Evolutionary conservation across 1,140 invertebrate species (phyloP).

Genomic region (Diabrotica undecimpunctata): DNA sequence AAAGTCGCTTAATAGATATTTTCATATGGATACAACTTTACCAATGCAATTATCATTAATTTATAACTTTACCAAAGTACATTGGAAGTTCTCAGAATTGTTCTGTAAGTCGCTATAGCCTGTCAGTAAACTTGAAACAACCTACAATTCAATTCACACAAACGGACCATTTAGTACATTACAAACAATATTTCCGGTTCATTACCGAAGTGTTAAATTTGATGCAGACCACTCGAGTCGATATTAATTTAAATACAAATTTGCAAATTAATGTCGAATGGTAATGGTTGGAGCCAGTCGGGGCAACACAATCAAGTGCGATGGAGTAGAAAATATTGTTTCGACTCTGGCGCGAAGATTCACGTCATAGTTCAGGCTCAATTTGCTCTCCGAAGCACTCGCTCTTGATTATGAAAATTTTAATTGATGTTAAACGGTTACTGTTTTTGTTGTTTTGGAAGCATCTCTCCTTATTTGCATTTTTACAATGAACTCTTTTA

Average conservation of each 20-base stretch:
- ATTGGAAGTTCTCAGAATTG: background rate
- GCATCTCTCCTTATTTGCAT: background rate
- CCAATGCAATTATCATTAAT: too few species aligned
- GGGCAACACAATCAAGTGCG: slow-evolving; percentile 24
- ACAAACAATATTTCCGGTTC: slow-evolving; percentile 8
- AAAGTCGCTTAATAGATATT: too few species aligned
- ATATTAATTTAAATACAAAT: slow-evolving; percentile 30
- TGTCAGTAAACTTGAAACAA: background rate
- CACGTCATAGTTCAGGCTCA: slow-evolving; percentile 28
- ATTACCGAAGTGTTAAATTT: slow-evolving; percentile 7
- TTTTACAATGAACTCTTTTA: background rate
- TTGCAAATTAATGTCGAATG: slow-evolving; percentile 30
- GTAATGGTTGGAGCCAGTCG: slow-evolving; percentile 15
- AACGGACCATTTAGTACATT: slow-evolving; percentile 9
- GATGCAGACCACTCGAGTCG: slow-evolving; percentile 9
- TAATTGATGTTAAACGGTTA: slow-evolving; percentile 15
- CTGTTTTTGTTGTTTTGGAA: background rate
- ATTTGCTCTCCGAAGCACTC: slow-evolving; percentile 23
- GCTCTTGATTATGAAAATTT: slow-evolving; percentile 30
- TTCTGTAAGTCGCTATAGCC: background rate
- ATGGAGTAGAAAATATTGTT: slow-evolving; percentile 30
- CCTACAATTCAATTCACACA: slow-evolving; percentile 12
- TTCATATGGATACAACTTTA: too few species aligned
- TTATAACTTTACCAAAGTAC: too few species aligned
- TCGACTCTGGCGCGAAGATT: slow-evolving; percentile 26